Evolutionary conservation across 2,113 vertebrate genomes (phyloP), one percentile per base, ranked within the genome.

Genomic region (Clarias gariepinus): DNA sequence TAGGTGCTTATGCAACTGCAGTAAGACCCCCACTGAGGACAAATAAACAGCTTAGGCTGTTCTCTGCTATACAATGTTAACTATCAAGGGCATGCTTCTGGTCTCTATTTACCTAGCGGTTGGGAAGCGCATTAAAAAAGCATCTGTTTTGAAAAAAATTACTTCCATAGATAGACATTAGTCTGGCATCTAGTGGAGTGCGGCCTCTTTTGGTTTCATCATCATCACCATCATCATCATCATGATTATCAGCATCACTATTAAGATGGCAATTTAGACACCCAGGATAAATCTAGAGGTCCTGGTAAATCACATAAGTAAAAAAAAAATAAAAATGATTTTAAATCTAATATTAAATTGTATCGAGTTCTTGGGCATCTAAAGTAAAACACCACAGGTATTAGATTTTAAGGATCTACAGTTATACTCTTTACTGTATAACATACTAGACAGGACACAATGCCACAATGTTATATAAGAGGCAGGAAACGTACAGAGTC

Each of bases 1-100:
- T 25, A 36, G 52, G 55, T 23, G n/a, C 41, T 87, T 77, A 82
- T 82, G 69, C 76, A 87, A 87, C 57, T 64, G 80, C 41, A 87
- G 57, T 82, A 82, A 77, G 58, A 81, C 81, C 81, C 81, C 86
- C 47, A 66, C 86, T 28, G 69, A 57, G 28, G 55, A 30, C 66
- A 81, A 19, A 73, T 82, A 81, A 87, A 74, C 55, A 76, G 47
- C 25, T 63, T 28, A 21, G 18, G 7, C 85, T 86, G 53, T 47
- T 71, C 30, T 61, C 57, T 36, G 57, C 47, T 66, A 53, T 6
- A 4, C 30, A 2, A 21, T n/a, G 21, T 55, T 82, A 63, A 61
- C 47, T n/a, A 53, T 21, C 30, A 78, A 66, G 60, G 30, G 30
- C 9, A 11, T 57, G n/a, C 30, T 64, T 41, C 66, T 81, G 78